Conservation (phyloP, 2,797 vertebrate genomes). For the Cyclopterus lumpus region DNA sequence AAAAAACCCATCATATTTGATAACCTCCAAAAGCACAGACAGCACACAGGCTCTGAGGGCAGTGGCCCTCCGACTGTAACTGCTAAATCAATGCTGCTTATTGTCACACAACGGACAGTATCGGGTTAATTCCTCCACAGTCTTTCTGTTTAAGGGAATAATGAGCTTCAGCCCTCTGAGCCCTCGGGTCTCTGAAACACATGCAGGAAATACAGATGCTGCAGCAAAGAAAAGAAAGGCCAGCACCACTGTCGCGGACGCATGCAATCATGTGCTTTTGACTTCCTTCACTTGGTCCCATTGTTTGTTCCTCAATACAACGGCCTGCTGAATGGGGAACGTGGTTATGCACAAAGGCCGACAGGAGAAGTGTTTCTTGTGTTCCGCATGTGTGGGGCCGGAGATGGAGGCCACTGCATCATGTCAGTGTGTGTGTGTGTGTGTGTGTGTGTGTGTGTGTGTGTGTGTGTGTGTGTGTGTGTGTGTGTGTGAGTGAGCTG, state of each 20-base stretch:
- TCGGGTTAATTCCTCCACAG: conserved; percentile 49
- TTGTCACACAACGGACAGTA: conserved; percentile 69
- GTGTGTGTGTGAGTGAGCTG: background rate
- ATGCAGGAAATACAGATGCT: conserved; percentile 6
- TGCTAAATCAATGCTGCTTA: conserved; percentile 76
- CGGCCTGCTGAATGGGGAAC: background rate
- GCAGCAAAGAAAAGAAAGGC: background rate
- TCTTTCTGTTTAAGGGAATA: conserved; percentile 37
- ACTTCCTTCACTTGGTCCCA: background rate
- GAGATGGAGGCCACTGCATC: conserved; percentile 19
- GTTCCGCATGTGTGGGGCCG: background rate
- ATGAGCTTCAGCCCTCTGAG: background rate
- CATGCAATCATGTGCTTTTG: background rate
- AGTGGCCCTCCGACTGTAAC: conserved; percentile 62
- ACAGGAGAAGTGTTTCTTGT: conserved; percentile 20
- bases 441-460: no score
- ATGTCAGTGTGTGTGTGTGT: background rate
- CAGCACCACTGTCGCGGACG: background rate
- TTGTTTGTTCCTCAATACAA: background rate
- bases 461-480: no score
- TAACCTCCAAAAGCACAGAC: conserved; percentile 46
- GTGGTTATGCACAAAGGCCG: background rate
- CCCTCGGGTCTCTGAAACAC: conserved; percentile 2
- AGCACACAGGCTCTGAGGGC: conserved; percentile 25
- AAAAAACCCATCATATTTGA: conserved; percentile 14